Percentiles rank a stretch among this genome's conserved stretches.
Evolutionary conservation across 37 sponge, comb jelly and placozoan genomes (phyloP).

Genomic region (Hexactinellida sp.): DNA sequence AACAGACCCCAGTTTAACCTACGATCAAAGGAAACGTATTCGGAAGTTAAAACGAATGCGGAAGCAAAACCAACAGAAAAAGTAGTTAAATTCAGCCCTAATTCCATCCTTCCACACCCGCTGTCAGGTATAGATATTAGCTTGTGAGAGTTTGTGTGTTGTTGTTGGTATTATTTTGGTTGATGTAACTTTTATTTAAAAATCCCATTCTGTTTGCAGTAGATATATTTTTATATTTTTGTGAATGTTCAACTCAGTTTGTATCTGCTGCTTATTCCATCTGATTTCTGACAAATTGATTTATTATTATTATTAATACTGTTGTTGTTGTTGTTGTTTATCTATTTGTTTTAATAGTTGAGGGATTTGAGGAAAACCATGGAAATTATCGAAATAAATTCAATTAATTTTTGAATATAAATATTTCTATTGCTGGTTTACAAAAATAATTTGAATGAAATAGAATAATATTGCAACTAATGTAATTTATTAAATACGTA

Average conservation of each 20-base stretch:
- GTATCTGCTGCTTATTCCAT: neutral
- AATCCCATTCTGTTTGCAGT: neutral
- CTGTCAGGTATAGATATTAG: neutral
- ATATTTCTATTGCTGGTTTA: no score
- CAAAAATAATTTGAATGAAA: no score
- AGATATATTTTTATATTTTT: neutral
- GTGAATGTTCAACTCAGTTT: neutral
- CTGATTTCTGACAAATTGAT: neutral
- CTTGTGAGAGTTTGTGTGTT: neutral
- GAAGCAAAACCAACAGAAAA: neutral
- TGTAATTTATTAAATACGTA: no score
- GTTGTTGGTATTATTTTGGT: neutral
- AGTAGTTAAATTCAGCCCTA: neutral
- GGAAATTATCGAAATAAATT: no score
- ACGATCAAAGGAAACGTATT: neutral
- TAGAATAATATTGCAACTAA: no score
- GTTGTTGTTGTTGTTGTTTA: no score
- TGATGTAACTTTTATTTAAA: slow-evolving; percentile 16
- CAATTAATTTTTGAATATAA: no score
- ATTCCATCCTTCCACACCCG: neutral
- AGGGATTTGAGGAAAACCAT: no score
- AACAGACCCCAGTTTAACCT: neutral
- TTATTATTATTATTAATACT: no score
- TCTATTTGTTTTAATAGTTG: no score
- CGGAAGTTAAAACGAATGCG: neutral